Conservation (phyloP, 2,888 invertebrate species). For the Galerucella calmariensis region DNA sequence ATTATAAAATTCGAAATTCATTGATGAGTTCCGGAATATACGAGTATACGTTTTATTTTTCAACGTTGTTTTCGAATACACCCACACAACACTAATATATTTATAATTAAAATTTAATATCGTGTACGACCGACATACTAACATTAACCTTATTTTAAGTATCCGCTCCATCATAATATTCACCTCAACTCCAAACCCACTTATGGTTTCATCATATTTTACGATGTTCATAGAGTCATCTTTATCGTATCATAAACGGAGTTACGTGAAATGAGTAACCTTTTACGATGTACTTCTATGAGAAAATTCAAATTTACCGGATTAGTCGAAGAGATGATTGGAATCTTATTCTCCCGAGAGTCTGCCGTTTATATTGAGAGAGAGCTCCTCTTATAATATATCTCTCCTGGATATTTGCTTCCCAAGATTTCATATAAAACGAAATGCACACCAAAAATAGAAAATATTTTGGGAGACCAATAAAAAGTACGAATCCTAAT, state of each 20-base stretch:
- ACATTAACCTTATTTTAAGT: not conserved
- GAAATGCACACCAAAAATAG: slow-evolving; percentile 1
- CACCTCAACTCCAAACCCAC: slow-evolving; percentile 1
- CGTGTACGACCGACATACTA: not conserved
- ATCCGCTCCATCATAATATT: slow-evolving; percentile 3
- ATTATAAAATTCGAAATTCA: not conserved
- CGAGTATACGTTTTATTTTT: too few species aligned
- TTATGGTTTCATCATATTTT: slow-evolving; percentile 19
- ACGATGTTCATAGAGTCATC: slow-evolving; percentile 16
- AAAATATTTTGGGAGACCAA: not conserved
- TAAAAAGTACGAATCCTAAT: not conserved
- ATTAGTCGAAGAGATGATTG: slow-evolving; percentile 30
- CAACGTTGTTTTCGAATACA: not conserved
- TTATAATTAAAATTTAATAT: not conserved
- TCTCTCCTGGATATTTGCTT: not conserved
- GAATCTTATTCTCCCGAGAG: slow-evolving; percentile 23
- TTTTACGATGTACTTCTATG: slow-evolving; percentile 30
- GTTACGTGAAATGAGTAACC: slow-evolving; percentile 30
- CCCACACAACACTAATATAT: not conserved
- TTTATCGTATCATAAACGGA: slow-evolving; percentile 22
- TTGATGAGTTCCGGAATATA: too few species aligned
- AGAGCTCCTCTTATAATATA: not conserved
- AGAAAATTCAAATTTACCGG: slow-evolving; percentile 32
- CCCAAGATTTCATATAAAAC: not conserved
- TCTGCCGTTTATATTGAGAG: slow-evolving; percentile 7